Evolutionary conservation across 1,140 invertebrate genomes (phyloP).

Genomic region (Melanaphis sacchari): DNA sequence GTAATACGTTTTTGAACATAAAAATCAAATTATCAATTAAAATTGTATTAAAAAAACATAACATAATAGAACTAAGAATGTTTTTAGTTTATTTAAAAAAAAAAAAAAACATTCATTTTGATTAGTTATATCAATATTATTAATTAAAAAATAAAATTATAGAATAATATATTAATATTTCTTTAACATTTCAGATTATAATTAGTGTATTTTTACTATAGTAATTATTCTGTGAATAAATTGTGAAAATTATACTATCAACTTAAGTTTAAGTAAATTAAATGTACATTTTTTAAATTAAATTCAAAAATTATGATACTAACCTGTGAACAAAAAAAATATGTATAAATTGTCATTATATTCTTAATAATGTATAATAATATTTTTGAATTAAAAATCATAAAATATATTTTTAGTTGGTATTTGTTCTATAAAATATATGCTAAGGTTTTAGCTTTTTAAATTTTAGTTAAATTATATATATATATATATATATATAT

Average conservation of each 20-base stretch:
- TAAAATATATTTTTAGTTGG: too few species aligned
- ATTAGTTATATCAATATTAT: neutral
- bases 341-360: too few species aligned
- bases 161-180: too few species aligned
- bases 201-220: neutral
- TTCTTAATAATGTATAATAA: too few species aligned
- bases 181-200: neutral
- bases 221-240: neutral
- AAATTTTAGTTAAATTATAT: neutral
- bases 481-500: too few species aligned
- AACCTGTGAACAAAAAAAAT: too few species aligned
- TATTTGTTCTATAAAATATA: too few species aligned
- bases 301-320: too few species aligned
- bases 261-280: neutral
- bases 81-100: neutral
- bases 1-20: neutral
- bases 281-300: neutral
- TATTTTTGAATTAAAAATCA: neutral
- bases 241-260: neutral
- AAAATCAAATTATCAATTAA: neutral
- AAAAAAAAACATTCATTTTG: neutral
- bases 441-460: too few species aligned
- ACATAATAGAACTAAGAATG: neutral
- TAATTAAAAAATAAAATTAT: neutral
- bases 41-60: neutral